A percentile compares a stretch with the other conserved stretches of the same genome.
These are phyloP conservation scores for Frankliniella fusca DNA, from an alignment of 2,888 invertebrate species.

Conservation along the genomic window DNA sequence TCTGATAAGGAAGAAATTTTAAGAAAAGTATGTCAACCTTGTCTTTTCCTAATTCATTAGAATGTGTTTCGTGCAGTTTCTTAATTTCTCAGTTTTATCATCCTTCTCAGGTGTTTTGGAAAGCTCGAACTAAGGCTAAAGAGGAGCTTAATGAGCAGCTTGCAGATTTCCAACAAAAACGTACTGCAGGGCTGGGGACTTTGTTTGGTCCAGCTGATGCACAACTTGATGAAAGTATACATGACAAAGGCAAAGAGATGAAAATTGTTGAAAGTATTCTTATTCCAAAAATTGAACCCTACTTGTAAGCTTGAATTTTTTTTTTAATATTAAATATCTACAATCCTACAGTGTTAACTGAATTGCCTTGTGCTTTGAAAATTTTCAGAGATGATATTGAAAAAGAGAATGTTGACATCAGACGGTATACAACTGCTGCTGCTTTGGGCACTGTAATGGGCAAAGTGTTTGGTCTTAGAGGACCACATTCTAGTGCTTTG, in stretches of 20 bases:
- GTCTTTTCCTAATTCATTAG: not conserved
- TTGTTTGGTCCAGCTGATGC: conserved; percentile 84
- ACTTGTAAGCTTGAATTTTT: conserved; percentile 53
- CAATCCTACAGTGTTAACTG: conserved; percentile 27
- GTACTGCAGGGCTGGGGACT: conserved; percentile 82
- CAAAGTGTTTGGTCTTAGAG: conserved; percentile 68
- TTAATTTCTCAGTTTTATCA: not conserved
- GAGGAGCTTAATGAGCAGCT: conserved; percentile 76
- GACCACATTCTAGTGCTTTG: conserved; percentile 53
- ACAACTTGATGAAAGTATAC: conserved; percentile 70
- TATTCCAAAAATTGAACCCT: conserved; percentile 65
- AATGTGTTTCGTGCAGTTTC: too few species aligned
- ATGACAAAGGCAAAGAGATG: conserved; percentile 72
- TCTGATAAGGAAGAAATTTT: conserved; percentile 86
- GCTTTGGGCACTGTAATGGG: conserved; percentile 76
- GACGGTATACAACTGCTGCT: conserved; percentile 66
- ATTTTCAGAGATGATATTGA: conserved; percentile 59
- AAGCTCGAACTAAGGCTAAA: conserved; percentile 77
- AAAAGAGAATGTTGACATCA: conserved; percentile 56
- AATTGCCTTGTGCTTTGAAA: conserved; percentile 32
- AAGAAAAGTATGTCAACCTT: conserved; percentile 58
- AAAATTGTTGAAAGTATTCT: conserved; percentile 70
- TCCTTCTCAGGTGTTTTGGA: conserved; percentile 65
- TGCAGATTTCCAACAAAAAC: conserved; percentile 80
- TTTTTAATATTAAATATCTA: conserved; percentile 7